Evolutionary conservation across 23 tunicate genomes (phyloP).

Genomic region (Halocynthia aurantium): DNA sequence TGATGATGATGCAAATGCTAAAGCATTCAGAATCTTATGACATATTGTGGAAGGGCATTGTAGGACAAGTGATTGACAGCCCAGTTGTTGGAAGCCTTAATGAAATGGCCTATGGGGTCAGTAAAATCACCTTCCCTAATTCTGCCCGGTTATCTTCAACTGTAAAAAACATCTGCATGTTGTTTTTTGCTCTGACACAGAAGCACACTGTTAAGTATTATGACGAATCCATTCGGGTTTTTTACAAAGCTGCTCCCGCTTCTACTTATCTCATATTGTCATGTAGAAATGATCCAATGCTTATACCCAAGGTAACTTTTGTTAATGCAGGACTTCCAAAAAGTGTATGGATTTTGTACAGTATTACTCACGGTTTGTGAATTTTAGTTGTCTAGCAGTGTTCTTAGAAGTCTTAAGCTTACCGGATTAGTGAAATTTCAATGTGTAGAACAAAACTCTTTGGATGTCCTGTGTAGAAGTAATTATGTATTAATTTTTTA

Average conservation of each 20-base stretch:
- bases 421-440: no score
- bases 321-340: slow-evolving; percentile 14
- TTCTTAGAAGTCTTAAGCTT: no score
- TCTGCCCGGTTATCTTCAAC: not conserved
- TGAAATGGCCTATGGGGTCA: slow-evolving; percentile 84
- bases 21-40: slow-evolving; percentile 31
- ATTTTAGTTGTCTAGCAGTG: no score
- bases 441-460: no score
- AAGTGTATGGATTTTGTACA: not conserved
- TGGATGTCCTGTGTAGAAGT: no score
- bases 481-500: no score
- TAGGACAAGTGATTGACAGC: slow-evolving; percentile 69
- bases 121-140: slow-evolving; percentile 30
- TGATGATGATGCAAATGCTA: slow-evolving; percentile 48
- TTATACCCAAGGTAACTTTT: slow-evolving; percentile 11
- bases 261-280: slow-evolving; percentile 46
- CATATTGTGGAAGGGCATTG: slow-evolving; percentile 19
- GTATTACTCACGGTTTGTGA: not conserved
- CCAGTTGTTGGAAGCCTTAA: slow-evolving; percentile 79
- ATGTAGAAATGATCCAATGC: slow-evolving; percentile 52
- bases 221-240: slow-evolving; percentile 23
- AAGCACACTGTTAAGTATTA: slow-evolving; percentile 44
- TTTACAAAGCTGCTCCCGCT: slow-evolving; percentile 16
- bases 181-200: slow-evolving; percentile 41
- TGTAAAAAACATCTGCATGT: slow-evolving; percentile 6